A percentile compares a stretch with the other conserved stretches of the same genome.
These are phyloP conservation scores for Lobophora halterata DNA, from an alignment of 2,888 invertebrate genomes.

Conservation along the genomic window DNA sequence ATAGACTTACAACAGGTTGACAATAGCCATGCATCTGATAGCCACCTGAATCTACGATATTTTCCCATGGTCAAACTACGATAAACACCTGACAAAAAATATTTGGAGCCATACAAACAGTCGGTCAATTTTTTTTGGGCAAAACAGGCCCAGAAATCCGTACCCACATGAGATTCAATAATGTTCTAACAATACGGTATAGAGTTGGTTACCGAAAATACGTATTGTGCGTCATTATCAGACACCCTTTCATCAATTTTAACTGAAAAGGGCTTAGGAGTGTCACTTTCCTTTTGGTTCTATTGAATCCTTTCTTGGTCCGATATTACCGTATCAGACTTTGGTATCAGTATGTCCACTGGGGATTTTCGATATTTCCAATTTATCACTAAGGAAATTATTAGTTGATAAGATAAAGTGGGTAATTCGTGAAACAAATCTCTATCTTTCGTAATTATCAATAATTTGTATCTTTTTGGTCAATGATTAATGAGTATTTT, in stretches of 20 bases:
- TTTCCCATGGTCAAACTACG: constrained; percentile 79
- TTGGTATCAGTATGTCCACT: too few relatives aligned
- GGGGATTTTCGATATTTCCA: constrained; percentile 28
- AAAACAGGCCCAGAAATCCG: constrained; percentile 64
- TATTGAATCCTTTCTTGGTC: constrained; percentile 30
- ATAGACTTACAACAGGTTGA: constrained; percentile 60
- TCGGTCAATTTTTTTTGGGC: constrained; percentile 75
- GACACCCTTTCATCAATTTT: constrained; percentile 74
- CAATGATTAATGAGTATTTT: background rate
- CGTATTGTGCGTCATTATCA: constrained; percentile 73
- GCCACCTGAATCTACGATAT: constrained; percentile 75
- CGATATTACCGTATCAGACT: constrained; percentile 30
- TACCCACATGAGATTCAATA: constrained; percentile 71
- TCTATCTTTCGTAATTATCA: constrained; percentile 11
- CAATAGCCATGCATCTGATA: constrained; percentile 61
- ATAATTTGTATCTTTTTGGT: constrained; percentile 12
- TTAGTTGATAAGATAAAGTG: constrained; percentile 20
- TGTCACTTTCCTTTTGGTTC: constrained; percentile 64
- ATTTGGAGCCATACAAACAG: constrained; percentile 69
- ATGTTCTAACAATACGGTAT: constrained; percentile 66
- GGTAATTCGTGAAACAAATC: constrained; percentile 18
- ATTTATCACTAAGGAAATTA: constrained; percentile 18
- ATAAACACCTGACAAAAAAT: constrained; percentile 77
- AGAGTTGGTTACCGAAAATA: constrained; percentile 67
- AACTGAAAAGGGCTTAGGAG: constrained; percentile 74